phyloP scores from a whole-genome alignment of 2,797 vertebrate genomes.

The Poeciliopsis infans region DNA sequence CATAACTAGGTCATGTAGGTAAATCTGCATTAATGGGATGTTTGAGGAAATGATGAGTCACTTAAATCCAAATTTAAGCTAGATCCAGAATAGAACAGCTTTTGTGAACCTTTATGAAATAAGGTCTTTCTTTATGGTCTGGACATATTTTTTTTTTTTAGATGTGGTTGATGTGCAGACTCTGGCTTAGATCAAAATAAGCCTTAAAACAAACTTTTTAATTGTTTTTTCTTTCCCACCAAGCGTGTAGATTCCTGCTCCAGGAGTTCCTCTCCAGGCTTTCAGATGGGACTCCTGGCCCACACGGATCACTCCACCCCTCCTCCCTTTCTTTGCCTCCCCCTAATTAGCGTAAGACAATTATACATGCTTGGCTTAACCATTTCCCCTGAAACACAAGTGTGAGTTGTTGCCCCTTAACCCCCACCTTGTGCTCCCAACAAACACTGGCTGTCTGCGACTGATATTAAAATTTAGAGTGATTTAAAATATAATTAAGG shows the following conservation, averaged over 20 bases:
- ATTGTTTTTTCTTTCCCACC: constrained; percentile 22
- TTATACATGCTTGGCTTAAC: constrained; percentile 86
- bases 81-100: constrained; percentile 3
- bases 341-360: constrained; percentile 85
- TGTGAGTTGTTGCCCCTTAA: constrained; percentile 65
- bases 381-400: constrained; percentile 80
- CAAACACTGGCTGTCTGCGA: constrained; percentile 51
- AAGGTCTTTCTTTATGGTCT: background rate
- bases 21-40: constrained; percentile 26
- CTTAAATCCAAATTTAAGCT: constrained; percentile 27
- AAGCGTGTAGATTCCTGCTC: constrained; percentile 65
- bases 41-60: constrained; percentile 38
- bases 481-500: constrained; percentile 36
- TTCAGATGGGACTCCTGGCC: constrained; percentile 64
- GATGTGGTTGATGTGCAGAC: constrained; percentile 68
- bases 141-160: constrained; percentile 37
- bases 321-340: constrained; percentile 5
- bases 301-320: constrained; percentile 36
- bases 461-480: constrained; percentile 72
- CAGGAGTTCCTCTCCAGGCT: constrained; percentile 44
- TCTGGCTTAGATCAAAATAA: constrained; percentile 55
- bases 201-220: constrained; percentile 37
- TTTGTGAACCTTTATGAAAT: constrained; percentile 20
- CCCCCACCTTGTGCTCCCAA: constrained; percentile 35
- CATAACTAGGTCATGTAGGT: constrained; percentile 5